Evolutionary conservation across 2,113 vertebrate genomes (phyloP), one percentile per base, ranked within the genome.

Genomic region (Cyanistes caeruleus): DNA sequence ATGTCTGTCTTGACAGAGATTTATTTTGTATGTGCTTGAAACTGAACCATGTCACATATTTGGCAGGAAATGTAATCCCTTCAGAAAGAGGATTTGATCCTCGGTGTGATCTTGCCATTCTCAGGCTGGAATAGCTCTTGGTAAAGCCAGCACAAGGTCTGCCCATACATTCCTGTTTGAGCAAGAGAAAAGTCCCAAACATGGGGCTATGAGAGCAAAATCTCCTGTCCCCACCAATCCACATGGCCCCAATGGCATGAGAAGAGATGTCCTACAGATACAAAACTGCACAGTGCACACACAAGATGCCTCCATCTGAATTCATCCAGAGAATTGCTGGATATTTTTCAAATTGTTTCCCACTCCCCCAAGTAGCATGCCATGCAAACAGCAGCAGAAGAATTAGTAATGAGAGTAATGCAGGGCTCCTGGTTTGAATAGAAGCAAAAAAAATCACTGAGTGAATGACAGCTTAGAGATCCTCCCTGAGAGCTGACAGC

Each of bases 41-140:
- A 94, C 64, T 35, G 85, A 96, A 93, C 82, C 52, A 41, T 95
- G 79, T 94, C 90, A 94, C 52, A 84, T 72, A 84, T 92, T 94
- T 95, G 90, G 95, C 92, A 94, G 93, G 69, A 94, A 86, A 53
- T 39, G 35, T 96, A 96, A 96, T 96, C 92, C 88, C 49, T 90
- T 79, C 79, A 86, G 79, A 96, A 95, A 95, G 73, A 84, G 73
- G 80, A 94, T 94, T 95, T 93, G 90, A 93, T 95, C 79, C n/a
- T 81, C 21, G 19, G 56, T 75, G 48, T 90, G 89, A 96, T 96
- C 91, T 84, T 87, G 85, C 79, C 3, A 10, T 84, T 83, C 56
- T 88, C 52, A 78, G 41, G 72, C 63, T 74, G 53, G 82, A 82
- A 76, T 8, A 76, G 27, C 88, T 84, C 55, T 53, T 1, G 1